Conservation (phyloP, 2,888 invertebrate genomes). For the Drosophila colorata region DNA sequence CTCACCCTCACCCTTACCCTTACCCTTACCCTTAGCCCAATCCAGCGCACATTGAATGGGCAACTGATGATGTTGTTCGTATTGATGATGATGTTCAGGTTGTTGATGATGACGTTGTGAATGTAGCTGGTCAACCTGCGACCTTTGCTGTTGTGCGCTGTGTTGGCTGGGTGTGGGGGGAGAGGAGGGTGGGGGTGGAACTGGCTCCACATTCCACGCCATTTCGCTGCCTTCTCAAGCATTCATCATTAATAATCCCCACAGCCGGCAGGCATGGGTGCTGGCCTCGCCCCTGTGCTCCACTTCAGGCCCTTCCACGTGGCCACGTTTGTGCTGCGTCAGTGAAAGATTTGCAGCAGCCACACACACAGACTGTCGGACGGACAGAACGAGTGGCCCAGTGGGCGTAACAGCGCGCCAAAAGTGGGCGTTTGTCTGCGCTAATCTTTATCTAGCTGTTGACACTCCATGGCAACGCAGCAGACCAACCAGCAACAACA, state of each 20-base stretch:
- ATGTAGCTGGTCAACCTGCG: slow-evolving; percentile 51
- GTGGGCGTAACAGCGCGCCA: slow-evolving; percentile 71
- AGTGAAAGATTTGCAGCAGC: slow-evolving; percentile 74
- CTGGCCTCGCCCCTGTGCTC: neutral
- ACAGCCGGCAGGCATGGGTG: slow-evolving; percentile 48
- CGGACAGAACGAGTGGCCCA: slow-evolving; percentile 53
- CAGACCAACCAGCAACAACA: slow-evolving; percentile 43
- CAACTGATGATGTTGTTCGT: slow-evolving; percentile 23
- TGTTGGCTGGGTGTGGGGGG: neutral
- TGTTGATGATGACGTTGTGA: slow-evolving; percentile 29
- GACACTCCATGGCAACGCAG: slow-evolving; percentile 79
- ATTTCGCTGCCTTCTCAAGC: slow-evolving; percentile 79
- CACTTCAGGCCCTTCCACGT: slow-evolving; percentile 35
- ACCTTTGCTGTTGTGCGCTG: slow-evolving; percentile 21
- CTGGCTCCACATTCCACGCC: slow-evolving; percentile 68
- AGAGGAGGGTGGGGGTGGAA: neutral
- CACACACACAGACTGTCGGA: slow-evolving; percentile 16
- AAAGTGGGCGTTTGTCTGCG: slow-evolving; percentile 80
- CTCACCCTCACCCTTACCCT: neutral
- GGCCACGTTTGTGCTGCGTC: slow-evolving; percentile 74
- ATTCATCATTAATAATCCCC: slow-evolving; percentile 78
- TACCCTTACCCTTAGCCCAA: slow-evolving; percentile 2
- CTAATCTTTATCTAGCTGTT: slow-evolving; percentile 82
- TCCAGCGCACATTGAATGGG: slow-evolving; percentile 25
- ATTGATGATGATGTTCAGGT: slow-evolving; percentile 16